Evolutionary conservation across 1,140 invertebrate genomes (phyloP), one percentile per base, ranked within the genome.

Genomic region (Paraescarpia echinospica): DNA sequence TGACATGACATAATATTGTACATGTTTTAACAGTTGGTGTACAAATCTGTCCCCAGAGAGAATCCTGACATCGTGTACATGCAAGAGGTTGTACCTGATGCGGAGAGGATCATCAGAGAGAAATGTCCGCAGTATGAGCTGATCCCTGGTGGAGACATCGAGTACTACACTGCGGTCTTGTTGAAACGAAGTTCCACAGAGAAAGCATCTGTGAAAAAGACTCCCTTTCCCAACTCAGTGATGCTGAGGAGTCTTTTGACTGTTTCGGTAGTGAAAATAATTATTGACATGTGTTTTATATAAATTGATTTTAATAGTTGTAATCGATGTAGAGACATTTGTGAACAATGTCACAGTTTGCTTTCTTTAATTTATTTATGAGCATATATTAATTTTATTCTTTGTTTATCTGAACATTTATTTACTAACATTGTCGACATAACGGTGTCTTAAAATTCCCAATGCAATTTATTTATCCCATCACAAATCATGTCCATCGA

Each of bases 11-110:
- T 22, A 34, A 33, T 34, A 34, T 41, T 91, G 34, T 33, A 33
- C 48, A 41, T 41, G 41, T 91, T n/a, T n/a, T 41, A 41, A 91
- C 34, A 35, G 33, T 48, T 91, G 34, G 77, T 34, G 92, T 35
- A 35, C 31, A 34, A 92, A 88, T 93, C 93, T 93, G 92, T 92
- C 93, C 77, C 93, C 94, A 97, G 97, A 92, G 97, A 97, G 92
- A 96, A 96, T 35, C 96, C 97, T 18, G 97, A 97, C 94, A 95
- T 97, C 88, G 96, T 97, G 1, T 97, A 97, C 94, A 95, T 97
- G 35, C 97, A 97, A 95, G 97, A 97, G 95, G 96, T 97, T 33
- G 95, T 97, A 33, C 95, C 96, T 14, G 93, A 95, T 33, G 96
- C 97, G 4, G 95, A 95, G 91, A 93, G 92, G 33, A 93, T 96